A percentile compares a stretch with the other conserved stretches of the same genome.
Conservation (phyloP, 2,113 vertebrate species). For the Rutilus rutilus region DNA sequence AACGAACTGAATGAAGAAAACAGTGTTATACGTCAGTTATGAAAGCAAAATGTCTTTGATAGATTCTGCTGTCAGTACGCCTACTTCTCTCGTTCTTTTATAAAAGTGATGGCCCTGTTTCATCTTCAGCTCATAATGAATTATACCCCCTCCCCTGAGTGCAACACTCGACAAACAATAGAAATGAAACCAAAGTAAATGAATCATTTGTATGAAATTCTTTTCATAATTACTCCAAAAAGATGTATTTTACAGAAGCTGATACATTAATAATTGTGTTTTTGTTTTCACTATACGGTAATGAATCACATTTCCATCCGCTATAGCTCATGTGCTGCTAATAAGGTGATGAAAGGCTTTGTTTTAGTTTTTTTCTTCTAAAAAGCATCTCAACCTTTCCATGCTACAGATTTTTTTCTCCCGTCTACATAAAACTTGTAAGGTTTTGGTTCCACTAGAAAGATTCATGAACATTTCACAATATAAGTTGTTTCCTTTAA, state of each 20-base stretch:
- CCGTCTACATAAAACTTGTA: background rate
- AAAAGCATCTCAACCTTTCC: background rate
- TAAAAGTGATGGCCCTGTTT: background rate
- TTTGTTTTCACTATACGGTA: background rate
- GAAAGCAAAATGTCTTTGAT: background rate
- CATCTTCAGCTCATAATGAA: background rate
- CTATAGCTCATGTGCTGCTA: background rate
- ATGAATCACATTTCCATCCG: slow-evolving; percentile 3
- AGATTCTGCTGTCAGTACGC: background rate
- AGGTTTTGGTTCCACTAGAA: background rate
- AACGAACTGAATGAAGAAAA: background rate
- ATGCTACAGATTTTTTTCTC: background rate
- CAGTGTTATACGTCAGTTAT: background rate
- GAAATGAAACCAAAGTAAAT: background rate
- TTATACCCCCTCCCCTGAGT: background rate
- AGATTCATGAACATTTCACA: background rate
- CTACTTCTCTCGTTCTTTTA: slow-evolving; percentile 1
- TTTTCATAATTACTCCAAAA: background rate
- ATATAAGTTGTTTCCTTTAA: too few species aligned
- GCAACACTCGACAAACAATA: slow-evolving; percentile 10
- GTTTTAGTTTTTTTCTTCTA: background rate
- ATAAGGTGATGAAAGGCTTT: background rate
- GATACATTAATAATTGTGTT: background rate
- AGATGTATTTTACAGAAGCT: background rate
- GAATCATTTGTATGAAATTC: background rate